Conservation (phyloP, 1,140 invertebrate species). For the Tetragnatha versicolor region DNA sequence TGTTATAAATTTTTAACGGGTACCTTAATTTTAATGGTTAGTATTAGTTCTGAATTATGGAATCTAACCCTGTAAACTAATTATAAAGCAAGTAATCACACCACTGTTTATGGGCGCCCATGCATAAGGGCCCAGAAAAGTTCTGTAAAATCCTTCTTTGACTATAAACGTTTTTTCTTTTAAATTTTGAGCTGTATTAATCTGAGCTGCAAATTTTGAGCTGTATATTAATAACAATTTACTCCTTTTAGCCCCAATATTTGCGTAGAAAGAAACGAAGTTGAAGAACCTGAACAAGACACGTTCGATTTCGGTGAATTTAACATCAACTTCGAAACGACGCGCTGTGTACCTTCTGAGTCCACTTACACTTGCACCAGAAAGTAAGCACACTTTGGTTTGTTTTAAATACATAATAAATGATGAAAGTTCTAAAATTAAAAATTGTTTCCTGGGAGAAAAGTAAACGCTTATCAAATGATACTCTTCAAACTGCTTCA, state of each 20-base stretch:
- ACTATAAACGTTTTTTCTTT: not conserved
- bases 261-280: slow-evolving; percentile 66
- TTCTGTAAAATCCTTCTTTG: too few relatives aligned
- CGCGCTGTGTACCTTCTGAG: slow-evolving; percentile 68
- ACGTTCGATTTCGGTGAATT: slow-evolving; percentile 58
- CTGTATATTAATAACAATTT: not conserved
- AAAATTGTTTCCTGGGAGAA: not conserved
- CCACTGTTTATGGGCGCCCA: too few relatives aligned
- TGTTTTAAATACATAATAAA: not conserved
- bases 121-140: too few relatives aligned
- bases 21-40: too few relatives aligned
- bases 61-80: too few relatives aligned
- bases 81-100: too few relatives aligned
- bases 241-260: slow-evolving; percentile 63
- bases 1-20: too few relatives aligned
- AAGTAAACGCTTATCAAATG: not conserved
- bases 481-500: not conserved
- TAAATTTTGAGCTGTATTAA: not conserved
- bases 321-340: slow-evolving; percentile 65
- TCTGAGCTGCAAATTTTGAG: not conserved
- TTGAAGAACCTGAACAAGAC: slow-evolving; percentile 57
- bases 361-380: slow-evolving; percentile 70
- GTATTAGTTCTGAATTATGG: too few relatives aligned
- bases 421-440: slow-evolving; percentile 15
- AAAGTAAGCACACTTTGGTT: slow-evolving; percentile 20